phyloP scores from a whole-genome alignment of 1,140 invertebrate genomes.

The Ctenoplectra terminalis region DNA sequence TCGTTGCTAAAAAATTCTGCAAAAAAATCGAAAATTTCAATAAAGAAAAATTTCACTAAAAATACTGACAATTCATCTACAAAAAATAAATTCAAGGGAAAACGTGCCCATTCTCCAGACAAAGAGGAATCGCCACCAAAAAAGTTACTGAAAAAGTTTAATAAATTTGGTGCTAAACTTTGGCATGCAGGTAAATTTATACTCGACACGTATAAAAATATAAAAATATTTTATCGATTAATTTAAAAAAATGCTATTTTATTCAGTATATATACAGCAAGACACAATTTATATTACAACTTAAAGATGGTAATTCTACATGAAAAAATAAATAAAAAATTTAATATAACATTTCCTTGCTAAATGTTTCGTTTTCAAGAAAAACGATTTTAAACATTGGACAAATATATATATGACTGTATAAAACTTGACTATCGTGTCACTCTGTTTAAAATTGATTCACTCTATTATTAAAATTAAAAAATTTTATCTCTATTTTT shows the following conservation, averaged over 20 bases:
- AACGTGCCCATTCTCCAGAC: constrained; percentile 64
- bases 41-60: constrained; percentile 53
- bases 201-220: neutral
- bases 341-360: neutral
- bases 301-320: too few relatives aligned
- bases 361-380: too few relatives aligned
- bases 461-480: too few relatives aligned
- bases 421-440: too few relatives aligned
- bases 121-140: constrained; percentile 49
- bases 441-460: too few relatives aligned
- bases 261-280: neutral
- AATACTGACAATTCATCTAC: constrained; percentile 33
- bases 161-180: constrained; percentile 49
- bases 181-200: constrained; percentile 60
- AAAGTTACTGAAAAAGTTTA: constrained; percentile 67
- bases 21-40: constrained; percentile 25
- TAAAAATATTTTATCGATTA: neutral
- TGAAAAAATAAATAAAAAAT: neutral
- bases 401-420: too few relatives aligned
- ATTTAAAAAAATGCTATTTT: neutral
- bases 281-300: neutral
- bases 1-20: constrained; percentile 7
- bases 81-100: constrained; percentile 55
- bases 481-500: too few relatives aligned
- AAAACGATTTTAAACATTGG: too few relatives aligned